phyloP scores from a whole-genome alignment of 1,140 invertebrate genomes.

The Lordiphosa stackelbergi region DNA sequence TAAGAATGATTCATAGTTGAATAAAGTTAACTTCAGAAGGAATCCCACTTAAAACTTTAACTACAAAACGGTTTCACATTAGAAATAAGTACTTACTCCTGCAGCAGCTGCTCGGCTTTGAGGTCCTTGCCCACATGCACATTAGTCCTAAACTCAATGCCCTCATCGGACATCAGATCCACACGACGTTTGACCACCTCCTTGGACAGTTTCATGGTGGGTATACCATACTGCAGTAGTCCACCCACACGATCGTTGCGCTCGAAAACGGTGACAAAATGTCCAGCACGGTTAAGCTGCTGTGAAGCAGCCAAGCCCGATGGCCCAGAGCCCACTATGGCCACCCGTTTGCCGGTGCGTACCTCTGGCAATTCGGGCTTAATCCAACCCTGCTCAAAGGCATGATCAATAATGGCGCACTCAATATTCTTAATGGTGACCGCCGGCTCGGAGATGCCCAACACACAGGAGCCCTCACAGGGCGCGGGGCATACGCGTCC shows the following conservation, averaged over 20 bases:
- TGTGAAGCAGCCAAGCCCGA: conserved; percentile 97
- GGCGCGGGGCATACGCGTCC: conserved; percentile 98
- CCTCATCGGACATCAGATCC: conserved; percentile 92
- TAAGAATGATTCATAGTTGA: too few species aligned
- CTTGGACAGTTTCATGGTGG: conserved; percentile 98
- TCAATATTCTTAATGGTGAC: conserved; percentile 99
- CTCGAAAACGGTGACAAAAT: conserved; percentile 96
- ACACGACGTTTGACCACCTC: conserved; percentile 94
- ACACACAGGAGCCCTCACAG: conserved; percentile 98
- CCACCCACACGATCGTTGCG: conserved; percentile 97
- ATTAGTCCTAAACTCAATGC: conserved; percentile 93
- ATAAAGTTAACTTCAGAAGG: too few species aligned
- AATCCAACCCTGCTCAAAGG: conserved; percentile 98
- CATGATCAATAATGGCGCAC: conserved; percentile 98
- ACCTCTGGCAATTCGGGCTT: conserved; percentile 81
- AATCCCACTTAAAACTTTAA: too few species aligned
- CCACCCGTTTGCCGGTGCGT: conserved; percentile 91
- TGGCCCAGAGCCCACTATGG: conserved; percentile 97
- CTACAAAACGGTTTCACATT: too few species aligned
- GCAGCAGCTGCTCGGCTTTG: conserved; percentile 83
- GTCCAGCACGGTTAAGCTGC: conserved; percentile 94
- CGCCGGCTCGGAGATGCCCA: conserved; percentile 96
- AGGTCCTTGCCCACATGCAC: conserved; percentile 95
- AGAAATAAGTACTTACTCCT: conserved; percentile 65
- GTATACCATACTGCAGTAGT: conserved; percentile 97